phyloP scores from a whole-genome alignment of 2,797 vertebrate genomes.

The Anas bahamensis region DNA sequence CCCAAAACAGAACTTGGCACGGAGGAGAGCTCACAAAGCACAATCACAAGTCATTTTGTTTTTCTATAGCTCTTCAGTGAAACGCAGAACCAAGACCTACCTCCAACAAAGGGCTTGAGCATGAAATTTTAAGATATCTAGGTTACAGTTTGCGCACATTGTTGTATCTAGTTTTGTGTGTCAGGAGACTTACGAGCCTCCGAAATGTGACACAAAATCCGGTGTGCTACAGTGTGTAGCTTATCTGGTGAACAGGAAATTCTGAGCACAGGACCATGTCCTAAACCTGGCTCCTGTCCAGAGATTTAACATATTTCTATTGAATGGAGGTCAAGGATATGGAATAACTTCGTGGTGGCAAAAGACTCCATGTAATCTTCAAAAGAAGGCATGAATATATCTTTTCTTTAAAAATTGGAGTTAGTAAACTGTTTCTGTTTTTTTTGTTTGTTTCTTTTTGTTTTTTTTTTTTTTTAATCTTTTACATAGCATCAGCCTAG shows the following conservation, averaged over 20 bases:
- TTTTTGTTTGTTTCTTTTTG: too few relatives aligned
- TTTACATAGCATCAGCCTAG: background rate
- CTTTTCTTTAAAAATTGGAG: background rate
- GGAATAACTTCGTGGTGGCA: background rate
- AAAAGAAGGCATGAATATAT: background rate
- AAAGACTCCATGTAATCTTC: background rate
- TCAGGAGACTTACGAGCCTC: background rate
- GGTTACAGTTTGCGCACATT: rapidly evolving
- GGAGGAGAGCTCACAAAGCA: background rate
- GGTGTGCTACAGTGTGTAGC: background rate
- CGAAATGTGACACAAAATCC: background rate
- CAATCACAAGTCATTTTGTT: background rate
- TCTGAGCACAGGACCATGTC: background rate
- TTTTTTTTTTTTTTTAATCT: background rate
- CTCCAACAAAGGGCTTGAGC: background rate
- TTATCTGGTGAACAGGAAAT: background rate
- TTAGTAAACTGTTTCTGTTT: background rate
- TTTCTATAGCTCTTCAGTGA: background rate
- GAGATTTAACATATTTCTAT: background rate
- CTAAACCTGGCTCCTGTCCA: background rate
- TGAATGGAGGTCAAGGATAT: constrained; percentile 29
- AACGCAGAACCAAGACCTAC: background rate
- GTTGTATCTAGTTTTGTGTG: background rate
- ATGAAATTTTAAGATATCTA: background rate
- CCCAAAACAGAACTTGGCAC: background rate